Conservation (phyloP, 1,140 invertebrate species). For the Steinernema khuongi region DNA sequence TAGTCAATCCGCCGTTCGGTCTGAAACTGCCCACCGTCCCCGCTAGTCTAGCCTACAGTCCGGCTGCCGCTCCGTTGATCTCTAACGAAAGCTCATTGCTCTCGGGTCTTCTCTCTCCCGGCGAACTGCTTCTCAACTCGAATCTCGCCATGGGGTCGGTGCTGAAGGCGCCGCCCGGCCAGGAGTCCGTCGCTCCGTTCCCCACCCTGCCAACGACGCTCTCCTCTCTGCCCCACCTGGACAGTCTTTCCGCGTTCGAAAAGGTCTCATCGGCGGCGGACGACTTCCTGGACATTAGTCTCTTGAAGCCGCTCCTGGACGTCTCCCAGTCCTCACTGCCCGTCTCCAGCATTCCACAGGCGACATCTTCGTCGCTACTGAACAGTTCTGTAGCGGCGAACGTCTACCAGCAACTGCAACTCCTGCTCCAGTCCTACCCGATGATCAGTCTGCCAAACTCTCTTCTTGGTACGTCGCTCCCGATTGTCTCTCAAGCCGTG, state of each 20-base stretch:
- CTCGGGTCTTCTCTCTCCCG: neutral
- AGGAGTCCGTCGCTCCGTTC: neutral
- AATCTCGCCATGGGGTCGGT: neutral
- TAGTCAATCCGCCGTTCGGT: neutral
- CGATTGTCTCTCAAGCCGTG: neutral
- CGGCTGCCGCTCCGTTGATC: neutral
- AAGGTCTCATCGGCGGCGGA: neutral
- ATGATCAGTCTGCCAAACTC: conserved; percentile 11
- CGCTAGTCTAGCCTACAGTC: conserved; percentile 11
- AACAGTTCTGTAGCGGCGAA: neutral
- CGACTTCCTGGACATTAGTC: neutral
- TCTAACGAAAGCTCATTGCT: neutral
- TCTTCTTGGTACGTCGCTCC: neutral
- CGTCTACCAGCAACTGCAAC: neutral
- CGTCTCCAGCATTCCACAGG: neutral
- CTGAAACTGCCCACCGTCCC: conserved; percentile 3
- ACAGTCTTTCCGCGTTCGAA: neutral
- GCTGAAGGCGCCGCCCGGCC: neutral
- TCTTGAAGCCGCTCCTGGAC: neutral
- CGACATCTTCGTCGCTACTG: neutral
- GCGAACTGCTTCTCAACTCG: neutral
- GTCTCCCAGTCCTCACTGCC: neutral
- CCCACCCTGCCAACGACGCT: neutral
- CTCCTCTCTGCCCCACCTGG: neutral
- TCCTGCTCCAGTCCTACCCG: conserved; percentile 5